phyloP scores from a whole-genome alignment of 2,888 invertebrate species.

The Pristionchus exspectatus region DNA sequence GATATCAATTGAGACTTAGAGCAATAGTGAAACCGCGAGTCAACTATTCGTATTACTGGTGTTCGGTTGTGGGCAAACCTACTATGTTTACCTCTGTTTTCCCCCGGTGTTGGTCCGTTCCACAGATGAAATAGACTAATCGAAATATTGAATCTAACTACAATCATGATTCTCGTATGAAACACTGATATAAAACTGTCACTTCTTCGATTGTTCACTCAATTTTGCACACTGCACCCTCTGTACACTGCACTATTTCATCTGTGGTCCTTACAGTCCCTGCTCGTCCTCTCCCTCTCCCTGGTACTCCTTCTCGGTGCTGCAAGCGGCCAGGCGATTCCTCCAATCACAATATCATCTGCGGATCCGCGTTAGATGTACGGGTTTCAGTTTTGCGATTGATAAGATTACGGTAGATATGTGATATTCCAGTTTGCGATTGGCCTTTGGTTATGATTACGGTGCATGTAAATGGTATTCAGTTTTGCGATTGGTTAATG shows the following conservation, averaged over 20 bases:
- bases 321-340: neutral
- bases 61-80: too few relatives aligned
- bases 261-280: constrained; percentile 7
- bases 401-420: neutral
- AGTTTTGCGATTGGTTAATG: neutral
- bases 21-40: too few relatives aligned
- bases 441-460: neutral
- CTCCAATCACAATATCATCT: constrained; percentile 28
- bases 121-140: too few relatives aligned
- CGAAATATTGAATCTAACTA: too few relatives aligned
- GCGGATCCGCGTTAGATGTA: constrained; percentile 45
- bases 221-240: neutral
- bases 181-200: too few relatives aligned
- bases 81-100: too few relatives aligned
- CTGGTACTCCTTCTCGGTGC: neutral
- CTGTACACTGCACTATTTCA: neutral
- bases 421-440: neutral
- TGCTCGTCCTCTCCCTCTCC: neutral
- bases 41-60: too few relatives aligned
- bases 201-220: too few relatives aligned
- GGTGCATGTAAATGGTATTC: neutral
- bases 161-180: too few relatives aligned
- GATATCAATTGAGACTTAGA: too few relatives aligned
- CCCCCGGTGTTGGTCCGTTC: too few relatives aligned
- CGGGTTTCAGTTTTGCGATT: neutral